Evolutionary conservation across 2,888 invertebrate species (phyloP), one percentile per base, ranked within the genome.

Genomic region (Lasioglossum oenotherae): DNA sequence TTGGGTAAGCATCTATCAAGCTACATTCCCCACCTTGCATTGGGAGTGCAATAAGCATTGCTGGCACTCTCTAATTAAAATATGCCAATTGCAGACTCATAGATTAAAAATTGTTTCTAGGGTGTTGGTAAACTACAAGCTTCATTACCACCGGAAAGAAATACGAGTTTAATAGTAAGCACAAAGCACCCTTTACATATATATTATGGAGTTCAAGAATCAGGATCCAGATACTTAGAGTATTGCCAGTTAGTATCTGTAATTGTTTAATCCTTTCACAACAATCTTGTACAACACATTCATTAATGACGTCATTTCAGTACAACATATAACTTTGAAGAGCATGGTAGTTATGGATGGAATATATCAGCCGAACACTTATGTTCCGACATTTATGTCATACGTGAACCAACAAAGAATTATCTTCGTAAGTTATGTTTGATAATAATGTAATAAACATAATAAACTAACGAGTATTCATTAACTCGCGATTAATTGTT

Each of bases 291-390:
- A 23, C n/a, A n/a, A 10, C 27, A 0, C 35, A 49, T 69, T 75
- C n/a, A 44, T 57, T 46, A 2, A 27, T 27, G 72, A 73, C n/a
- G 31, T 19, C 16, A 23, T 75, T 91, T 79, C 80, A 95, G 95
- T 46, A 86, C 81, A 27, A 89, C 91, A 0, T 94, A 92, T 76
- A 85, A 81, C 53, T 95, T 95, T 80, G 92, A 92, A 80, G 95
- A 95, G 84, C 93, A 95, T 88, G 95, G 95, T 12, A 89, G 91
- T 72, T 95, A 95, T 88, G 93, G 94, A 53, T 95, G 95, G 95
- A 95, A 95, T 89, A 87, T 95, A 77, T 92, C 93, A 8, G 46
- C 89, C 1, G 79, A 86, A 23, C 35, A 86, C 4, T 44, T 53
- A 31, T 95, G 95, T 84, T 93, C 93, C 0, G 19, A 85, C 10